Evolutionary conservation across 37 sponge, comb jelly and placozoan species (phyloP).

Genomic region (Chondrilla cf. caribensis): DNA sequence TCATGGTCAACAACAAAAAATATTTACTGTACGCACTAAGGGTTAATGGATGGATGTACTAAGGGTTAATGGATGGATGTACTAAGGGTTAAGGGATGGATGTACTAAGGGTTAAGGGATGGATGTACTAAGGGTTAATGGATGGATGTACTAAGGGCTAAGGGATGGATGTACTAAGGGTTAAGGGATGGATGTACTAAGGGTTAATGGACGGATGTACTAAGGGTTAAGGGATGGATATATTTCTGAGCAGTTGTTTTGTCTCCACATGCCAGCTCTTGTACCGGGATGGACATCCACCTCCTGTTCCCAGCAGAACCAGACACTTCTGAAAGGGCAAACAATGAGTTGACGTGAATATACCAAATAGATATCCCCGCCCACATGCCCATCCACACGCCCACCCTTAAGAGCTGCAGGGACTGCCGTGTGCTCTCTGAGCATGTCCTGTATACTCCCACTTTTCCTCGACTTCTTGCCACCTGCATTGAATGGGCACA

Average conservation of each 20-base stretch:
- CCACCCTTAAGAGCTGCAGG: neutral
- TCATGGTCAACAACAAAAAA: too few relatives aligned
- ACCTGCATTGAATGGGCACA: neutral
- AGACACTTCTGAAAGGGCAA: neutral
- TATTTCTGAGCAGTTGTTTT: neutral
- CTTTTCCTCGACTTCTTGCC: neutral
- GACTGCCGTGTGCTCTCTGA: neutral
- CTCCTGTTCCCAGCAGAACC: neutral
- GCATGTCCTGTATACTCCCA: neutral
- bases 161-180: too few relatives aligned
- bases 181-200: too few relatives aligned
- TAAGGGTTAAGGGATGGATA: constrained; percentile 8
- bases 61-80: too few relatives aligned
- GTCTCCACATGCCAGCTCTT: constrained; percentile 5
- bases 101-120: too few relatives aligned
- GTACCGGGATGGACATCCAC: neutral
- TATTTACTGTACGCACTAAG: too few relatives aligned
- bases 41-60: too few relatives aligned
- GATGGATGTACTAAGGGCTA: too few relatives aligned
- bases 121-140: too few relatives aligned
- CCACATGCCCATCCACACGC: neutral
- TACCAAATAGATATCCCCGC: too few relatives aligned
- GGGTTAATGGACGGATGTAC: too few relatives aligned
- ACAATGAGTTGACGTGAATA: neutral
- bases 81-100: too few relatives aligned